Evolutionary conservation across 2,888 invertebrate genomes (phyloP).

Genomic region (Ophion slaviceki): DNA sequence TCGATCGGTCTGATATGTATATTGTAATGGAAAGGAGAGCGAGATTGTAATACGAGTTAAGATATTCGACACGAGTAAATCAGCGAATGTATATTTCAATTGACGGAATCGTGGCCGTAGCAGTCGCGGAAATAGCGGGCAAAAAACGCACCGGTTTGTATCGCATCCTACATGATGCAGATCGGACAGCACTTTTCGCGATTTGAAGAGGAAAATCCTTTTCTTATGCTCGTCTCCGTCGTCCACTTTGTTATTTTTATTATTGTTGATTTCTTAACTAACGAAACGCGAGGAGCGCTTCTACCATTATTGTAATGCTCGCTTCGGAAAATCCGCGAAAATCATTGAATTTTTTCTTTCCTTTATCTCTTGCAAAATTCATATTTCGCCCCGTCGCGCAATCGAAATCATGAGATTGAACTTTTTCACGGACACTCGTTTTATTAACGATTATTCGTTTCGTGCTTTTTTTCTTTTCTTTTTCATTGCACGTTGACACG

Average conservation of each 20-base stretch:
- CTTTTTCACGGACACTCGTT: neutral
- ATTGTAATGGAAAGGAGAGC: conserved; percentile 22
- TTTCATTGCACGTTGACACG: conserved; percentile 22
- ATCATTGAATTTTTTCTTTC: conserved; percentile 20
- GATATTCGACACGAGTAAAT: conserved; percentile 21
- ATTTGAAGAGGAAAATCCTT: neutral
- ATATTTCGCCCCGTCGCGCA: neutral
- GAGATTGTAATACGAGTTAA: conserved; percentile 47
- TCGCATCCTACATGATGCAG: conserved; percentile 2
- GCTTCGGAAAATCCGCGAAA: conserved; percentile 14
- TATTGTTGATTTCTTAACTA: conserved; percentile 38
- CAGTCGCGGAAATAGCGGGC: neutral
- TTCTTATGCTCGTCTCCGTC: conserved; percentile 17
- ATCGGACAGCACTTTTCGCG: conserved; percentile 21
- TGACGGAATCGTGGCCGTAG: conserved; percentile 17
- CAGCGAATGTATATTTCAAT: conserved; percentile 20
- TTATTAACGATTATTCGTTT: conserved; percentile 24
- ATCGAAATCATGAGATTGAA: conserved; percentile 47
- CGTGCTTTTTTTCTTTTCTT: conserved; percentile 18
- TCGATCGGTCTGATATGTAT: conserved; percentile 18
- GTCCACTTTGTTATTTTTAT: conserved; percentile 50
- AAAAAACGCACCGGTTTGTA: neutral
- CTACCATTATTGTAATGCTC: conserved; percentile 7
- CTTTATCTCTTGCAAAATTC: neutral
- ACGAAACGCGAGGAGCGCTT: conserved; percentile 14